Conservation (phyloP, 2,888 invertebrate genomes). For the Drosophila testacea region DNA sequence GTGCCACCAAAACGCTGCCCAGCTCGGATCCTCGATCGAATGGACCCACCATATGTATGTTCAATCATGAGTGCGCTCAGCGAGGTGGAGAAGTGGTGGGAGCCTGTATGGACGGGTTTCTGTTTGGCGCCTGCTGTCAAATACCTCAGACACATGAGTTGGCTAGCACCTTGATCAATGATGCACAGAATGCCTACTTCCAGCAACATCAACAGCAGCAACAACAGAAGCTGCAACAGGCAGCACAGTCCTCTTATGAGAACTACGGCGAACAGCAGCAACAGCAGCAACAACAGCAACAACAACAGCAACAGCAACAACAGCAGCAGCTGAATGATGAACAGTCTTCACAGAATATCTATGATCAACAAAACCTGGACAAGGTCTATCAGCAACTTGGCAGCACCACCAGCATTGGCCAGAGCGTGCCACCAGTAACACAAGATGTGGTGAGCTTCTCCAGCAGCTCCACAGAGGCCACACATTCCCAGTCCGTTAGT, state of each 20-base stretch:
- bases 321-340: constrained; percentile 57
- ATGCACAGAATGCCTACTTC: constrained; percentile 78
- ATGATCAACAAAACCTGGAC: constrained; percentile 71
- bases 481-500: constrained; percentile 60
- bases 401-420: constrained; percentile 46
- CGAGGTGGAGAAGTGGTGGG: constrained; percentile 93
- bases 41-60: constrained; percentile 95
- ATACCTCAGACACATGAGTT: constrained; percentile 87
- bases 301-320: constrained; percentile 55
- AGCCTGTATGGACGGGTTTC: constrained; percentile 93
- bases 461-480: constrained; percentile 58
- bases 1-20: constrained; percentile 88
- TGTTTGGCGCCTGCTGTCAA: constrained; percentile 95
- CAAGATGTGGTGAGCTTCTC: constrained; percentile 27
- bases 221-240: constrained; percentile 50
- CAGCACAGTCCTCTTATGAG: constrained; percentile 68
- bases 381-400: constrained; percentile 78
- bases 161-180: constrained; percentile 83
- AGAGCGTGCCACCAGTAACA: constrained; percentile 28
- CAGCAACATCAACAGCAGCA: constrained; percentile 72
- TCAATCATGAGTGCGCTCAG: constrained; percentile 94
- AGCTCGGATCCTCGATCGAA: constrained; percentile 86
- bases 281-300: constrained; percentile 58
- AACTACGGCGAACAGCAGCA: constrained; percentile 67
- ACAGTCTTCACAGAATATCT: constrained; percentile 53